Percentiles rank a stretch among this genome's conserved stretches.
Evolutionary conservation across 2,113 vertebrate species (phyloP).

Genomic region (Ursus arctos): DNA sequence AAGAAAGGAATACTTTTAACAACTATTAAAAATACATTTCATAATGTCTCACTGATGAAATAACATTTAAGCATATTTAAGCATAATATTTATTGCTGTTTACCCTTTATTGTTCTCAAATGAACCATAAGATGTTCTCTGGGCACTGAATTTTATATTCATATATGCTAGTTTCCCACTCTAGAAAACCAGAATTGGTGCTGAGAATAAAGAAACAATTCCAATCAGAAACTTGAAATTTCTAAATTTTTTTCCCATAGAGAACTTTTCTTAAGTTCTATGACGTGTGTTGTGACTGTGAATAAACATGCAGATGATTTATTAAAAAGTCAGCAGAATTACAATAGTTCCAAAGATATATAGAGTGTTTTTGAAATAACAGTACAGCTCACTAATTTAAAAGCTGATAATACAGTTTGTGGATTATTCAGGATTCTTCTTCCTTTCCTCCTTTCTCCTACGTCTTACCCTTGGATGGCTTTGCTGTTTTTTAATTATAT

Average conservation of each 20-base stretch:
- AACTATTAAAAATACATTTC: neutral
- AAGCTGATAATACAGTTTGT: neutral
- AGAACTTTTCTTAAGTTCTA: neutral
- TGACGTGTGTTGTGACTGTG: neutral
- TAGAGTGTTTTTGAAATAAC: neutral
- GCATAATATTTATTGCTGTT: neutral
- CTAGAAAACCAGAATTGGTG: neutral
- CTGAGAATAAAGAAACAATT: slow-evolving; percentile 40
- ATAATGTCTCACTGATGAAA: slow-evolving; percentile 1
- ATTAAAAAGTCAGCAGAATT: slow-evolving; percentile 3
- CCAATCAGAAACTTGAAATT: slow-evolving; percentile 27
- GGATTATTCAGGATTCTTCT: neutral
- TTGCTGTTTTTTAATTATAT: neutral
- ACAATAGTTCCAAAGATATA: neutral
- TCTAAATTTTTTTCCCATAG: neutral
- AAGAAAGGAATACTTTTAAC: neutral
- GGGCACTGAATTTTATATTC: neutral
- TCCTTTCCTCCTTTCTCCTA: neutral
- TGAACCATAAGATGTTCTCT: neutral
- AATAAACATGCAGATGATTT: slow-evolving; percentile 13
- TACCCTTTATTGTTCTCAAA: neutral
- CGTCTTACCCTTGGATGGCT: neutral
- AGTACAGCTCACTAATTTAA: neutral
- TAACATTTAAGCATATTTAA: neutral
- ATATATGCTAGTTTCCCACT: neutral